Base-by-base conservation (phyloP, 2,888 invertebrate genomes). In the Celastrina argiolus region DNA sequence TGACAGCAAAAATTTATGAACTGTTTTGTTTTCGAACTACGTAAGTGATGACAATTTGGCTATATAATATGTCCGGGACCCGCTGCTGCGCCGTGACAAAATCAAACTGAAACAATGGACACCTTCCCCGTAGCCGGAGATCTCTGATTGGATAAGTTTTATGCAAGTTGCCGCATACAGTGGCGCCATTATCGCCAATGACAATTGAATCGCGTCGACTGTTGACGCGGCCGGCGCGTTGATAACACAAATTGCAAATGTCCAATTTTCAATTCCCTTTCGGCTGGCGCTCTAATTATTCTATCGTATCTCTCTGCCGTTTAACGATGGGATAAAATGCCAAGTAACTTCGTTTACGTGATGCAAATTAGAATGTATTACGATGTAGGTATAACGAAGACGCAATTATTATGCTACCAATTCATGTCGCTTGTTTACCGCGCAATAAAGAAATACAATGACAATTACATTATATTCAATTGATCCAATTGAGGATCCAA, bases 121-220 rank as follows among this genome's bases (percentile, higher is more conserved):
- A 63, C 69, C 18, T 6, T 18, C n/a, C 31, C 41, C n/a, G 14
- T 66, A 56, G 56, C 71, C 72, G 66, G 41, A 69, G 68, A 64
- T 63, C 68, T 41, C 41, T 45, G 66, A 67, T 69, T 68, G 68
- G 68, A 66, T 71, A 69, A 69, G 72, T 71, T 71, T 72, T 70
- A 71, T 73, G 72, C 74, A 72, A 67, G 68, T 69, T 69, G 68
- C 64, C 42, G 70, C 70, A 69, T 67, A 69, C 67, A 69, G 69
- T 67, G 67, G 71, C 66, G 63, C 70, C 67, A 68, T 70, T 70
- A 67, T 69, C 66, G 67, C 63, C 71, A 69, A 72, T 68, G 70
- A 71, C 72, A 71, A 72, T 70, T 70, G 68, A 66, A 65, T 59
- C 28, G 56, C 67, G 58, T 31, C 56, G 36, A 31, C 31, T 66